Evolutionary conservation across 2,888 invertebrate species (phyloP), one percentile per base, ranked within the genome.

Genomic region (Macrosiphum euphorbiae): DNA sequence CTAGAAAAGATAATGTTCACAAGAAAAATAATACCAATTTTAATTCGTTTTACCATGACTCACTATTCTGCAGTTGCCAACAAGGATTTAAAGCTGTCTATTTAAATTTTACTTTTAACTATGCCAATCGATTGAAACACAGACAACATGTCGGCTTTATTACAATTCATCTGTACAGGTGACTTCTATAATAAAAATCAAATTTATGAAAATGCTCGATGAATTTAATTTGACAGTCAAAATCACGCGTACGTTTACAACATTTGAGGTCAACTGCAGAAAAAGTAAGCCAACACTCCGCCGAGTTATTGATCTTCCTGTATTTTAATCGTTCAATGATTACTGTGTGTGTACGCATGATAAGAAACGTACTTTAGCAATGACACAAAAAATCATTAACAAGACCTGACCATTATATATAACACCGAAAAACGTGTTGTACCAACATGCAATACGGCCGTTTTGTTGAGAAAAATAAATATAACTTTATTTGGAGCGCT

Each of bases 301-400:
- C 35, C 47, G 90, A 35, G 52, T 78, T 90, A 90, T 90, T 90
- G 90, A 90, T 90, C 90, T 90, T 52, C 13, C 41, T 8, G 26
- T 52, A 41, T 52, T 78, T 84, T 84, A 84, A 91, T 55, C 84
- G 84, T 91, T 91, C 28, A 84, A 91, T 84, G 91, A 84, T 91
- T 52, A 90, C 90, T 91, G 44, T 20, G 55, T 55, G 84, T 52
- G 78, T 84, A 91, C 52, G 41, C 84, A 52, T 90, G 61, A 47
- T 90, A n/a, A 90, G 61, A 61, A 41, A 90, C 50, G 78, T 78
- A 50, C 24, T 78, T 78, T 3, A 28, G 26, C 50, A 7, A 47
- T 35, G 11, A 78, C 50, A 78, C 90, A 13, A 78, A 90, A 67
- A 50, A 47, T 90, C 67, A 67, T 90, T 90, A 90, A 78, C 78